These are phyloP conservation scores for Plestiodon gilberti DNA, from an alignment of 2,113 vertebrate species.

Conservation along the genomic window DNA sequence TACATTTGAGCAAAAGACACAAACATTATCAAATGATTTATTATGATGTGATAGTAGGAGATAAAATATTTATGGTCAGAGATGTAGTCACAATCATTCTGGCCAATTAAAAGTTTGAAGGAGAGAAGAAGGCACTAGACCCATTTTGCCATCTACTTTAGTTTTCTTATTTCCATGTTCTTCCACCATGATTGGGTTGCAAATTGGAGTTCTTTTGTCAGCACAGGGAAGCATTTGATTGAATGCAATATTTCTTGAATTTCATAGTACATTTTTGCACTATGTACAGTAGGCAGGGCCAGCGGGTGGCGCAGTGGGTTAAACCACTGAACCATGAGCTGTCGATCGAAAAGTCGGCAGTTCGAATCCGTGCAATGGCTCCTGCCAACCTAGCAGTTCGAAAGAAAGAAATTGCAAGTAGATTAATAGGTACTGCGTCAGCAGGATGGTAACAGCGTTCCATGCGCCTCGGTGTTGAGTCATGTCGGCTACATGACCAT, in stretches of 20 bases:
- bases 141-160: conserved; percentile 42
- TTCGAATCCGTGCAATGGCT: too few relatives aligned
- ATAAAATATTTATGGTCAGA: conserved; percentile 66
- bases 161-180: conserved; percentile 45
- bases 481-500: too few relatives aligned
- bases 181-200: neutral
- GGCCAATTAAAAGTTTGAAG: conserved; percentile 66
- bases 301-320: too few relatives aligned
- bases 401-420: too few relatives aligned
- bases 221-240: conserved; percentile 34
- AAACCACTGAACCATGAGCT: too few relatives aligned
- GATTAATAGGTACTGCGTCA: too few relatives aligned
- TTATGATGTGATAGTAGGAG: conserved; percentile 55
- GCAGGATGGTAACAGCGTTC: too few relatives aligned
- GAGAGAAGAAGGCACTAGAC: conserved; percentile 21
- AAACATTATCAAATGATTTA: conserved; percentile 65
- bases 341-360: too few relatives aligned
- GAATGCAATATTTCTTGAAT: conserved; percentile 3
- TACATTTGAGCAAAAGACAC: conserved; percentile 62
- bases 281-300: neutral
- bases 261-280: conserved; percentile 23
- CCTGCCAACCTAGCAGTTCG: too few relatives aligned
- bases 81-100: conserved; percentile 54
- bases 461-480: too few relatives aligned
- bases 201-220: conserved; percentile 26